Evolutionary conservation across 2,888 invertebrate species (phyloP).

Genomic region (Drosophila paracracens): DNA sequence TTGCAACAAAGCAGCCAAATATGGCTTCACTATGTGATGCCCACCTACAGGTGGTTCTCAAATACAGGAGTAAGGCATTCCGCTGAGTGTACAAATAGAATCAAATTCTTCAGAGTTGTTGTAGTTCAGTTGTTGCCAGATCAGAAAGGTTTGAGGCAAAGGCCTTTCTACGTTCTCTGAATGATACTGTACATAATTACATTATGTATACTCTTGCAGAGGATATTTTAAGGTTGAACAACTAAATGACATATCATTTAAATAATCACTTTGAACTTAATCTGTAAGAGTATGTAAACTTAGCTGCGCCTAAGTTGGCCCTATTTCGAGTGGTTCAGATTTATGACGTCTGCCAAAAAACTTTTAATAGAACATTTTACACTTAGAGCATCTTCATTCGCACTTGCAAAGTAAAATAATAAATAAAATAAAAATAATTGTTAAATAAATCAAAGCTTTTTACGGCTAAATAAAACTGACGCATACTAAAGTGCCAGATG

Average conservation of each 20-base stretch:
- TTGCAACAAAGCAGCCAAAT: slow-evolving; percentile 5
- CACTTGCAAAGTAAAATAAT: not conserved
- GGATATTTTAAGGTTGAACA: not conserved
- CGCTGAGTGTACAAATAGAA: not conserved
- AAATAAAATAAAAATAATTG: no score
- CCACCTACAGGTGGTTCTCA: not conserved
- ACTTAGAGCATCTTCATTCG: not conserved
- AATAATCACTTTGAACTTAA: no score
- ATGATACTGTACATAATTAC: not conserved
- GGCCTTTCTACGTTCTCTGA: not conserved
- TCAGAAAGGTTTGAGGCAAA: not conserved
- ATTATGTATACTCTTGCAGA: not conserved
- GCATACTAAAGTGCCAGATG: not conserved
- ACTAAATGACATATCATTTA: not conserved
- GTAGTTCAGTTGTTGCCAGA: not conserved
- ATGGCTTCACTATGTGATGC: not conserved
- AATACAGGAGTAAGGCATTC: not conserved
- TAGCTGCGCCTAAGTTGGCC: not conserved
- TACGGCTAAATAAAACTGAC: not conserved
- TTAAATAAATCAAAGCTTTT: not conserved
- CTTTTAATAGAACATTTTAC: not conserved
- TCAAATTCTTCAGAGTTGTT: no score
- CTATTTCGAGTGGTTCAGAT: not conserved
- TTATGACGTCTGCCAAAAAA: not conserved
- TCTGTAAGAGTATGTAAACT: not conserved